Base-by-base conservation (phyloP, 1,140 invertebrate genomes). In the Drosophila guanche region DNA sequence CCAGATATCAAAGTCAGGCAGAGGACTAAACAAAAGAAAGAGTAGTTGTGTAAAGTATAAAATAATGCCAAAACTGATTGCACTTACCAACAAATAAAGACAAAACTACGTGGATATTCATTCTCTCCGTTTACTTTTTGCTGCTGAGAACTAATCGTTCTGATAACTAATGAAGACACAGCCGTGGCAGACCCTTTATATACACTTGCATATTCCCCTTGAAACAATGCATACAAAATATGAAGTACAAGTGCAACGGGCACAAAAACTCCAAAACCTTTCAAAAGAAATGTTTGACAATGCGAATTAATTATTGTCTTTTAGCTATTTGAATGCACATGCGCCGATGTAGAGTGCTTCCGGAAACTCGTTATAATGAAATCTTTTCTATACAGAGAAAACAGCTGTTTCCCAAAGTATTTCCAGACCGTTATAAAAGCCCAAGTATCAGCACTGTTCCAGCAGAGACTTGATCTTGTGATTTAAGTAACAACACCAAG, bases 371-470 rank as follows among this genome's bases (percentile, higher is more conserved):
- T 37, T 1, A 37, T 37, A 29, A 22, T 22, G 14, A n/a, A 46
- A 41, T 40, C 27, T 42, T 33, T 23, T 40, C 14, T 7, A 51
- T 14, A 12, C 5, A 23, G 33, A 45, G 14, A 46, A 42, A 12
- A 47, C 53, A 25, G 42, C n/a, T 23, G 25, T 48, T 67, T 29
- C 10, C 14, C 42, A 8, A n/a, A 20, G 23, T 4, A 23, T 29
- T 20, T 2, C 10, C 20, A 16, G 10, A 5, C 50, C 46, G 56
- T 59, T 67, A 75, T 75, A 75, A 75, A 75, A 75, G 50, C 72
- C 22, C 16, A 33, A 33, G 29, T 20, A 8, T 45, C 10, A 12
- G n/a, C 16, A n/a, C 4, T 2, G 5, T 14, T 54, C 33, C 2
- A 22, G 12, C 33, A 75, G 55, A 75, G 55, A 52, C n/a, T 48